Percentiles rank a stretch among this genome's conserved stretches.
phyloP scores from a whole-genome alignment of 2,113 vertebrate genomes.

The Oreamnos americanus region DNA sequence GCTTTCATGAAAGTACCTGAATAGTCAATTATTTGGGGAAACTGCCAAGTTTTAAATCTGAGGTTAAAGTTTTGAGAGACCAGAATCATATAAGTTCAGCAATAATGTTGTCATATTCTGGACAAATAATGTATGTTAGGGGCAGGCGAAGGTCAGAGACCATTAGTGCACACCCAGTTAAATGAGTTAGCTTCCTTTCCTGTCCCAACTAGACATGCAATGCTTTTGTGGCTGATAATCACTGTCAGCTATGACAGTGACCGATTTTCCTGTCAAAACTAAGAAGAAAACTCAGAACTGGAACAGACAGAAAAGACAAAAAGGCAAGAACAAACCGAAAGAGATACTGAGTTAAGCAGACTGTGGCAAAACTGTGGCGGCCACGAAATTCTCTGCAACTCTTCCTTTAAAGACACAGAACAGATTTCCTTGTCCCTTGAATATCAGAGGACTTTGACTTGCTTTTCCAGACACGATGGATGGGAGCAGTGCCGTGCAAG shows the following conservation, averaged over 20 bases:
- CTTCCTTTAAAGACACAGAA: neutral
- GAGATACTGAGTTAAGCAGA: neutral
- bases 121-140: neutral
- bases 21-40: neutral
- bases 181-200: neutral
- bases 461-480: neutral
- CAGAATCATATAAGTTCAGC: neutral
- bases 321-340: neutral
- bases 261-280: neutral
- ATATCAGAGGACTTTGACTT: neutral
- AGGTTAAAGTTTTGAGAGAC: neutral
- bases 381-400: neutral
- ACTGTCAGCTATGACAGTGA: neutral
- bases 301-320: neutral
- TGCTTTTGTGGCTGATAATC: neutral
- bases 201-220: neutral
- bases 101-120: neutral
- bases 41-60: neutral
- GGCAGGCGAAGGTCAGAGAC: neutral
- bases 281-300: neutral
- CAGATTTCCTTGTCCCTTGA: neutral
- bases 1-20: neutral
- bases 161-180: neutral
- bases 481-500: neutral
- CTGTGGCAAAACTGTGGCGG: rapidly evolving